Base-by-base conservation (phyloP, 2,797 vertebrate species). In the Muraenolepis orangiensis region DNA sequence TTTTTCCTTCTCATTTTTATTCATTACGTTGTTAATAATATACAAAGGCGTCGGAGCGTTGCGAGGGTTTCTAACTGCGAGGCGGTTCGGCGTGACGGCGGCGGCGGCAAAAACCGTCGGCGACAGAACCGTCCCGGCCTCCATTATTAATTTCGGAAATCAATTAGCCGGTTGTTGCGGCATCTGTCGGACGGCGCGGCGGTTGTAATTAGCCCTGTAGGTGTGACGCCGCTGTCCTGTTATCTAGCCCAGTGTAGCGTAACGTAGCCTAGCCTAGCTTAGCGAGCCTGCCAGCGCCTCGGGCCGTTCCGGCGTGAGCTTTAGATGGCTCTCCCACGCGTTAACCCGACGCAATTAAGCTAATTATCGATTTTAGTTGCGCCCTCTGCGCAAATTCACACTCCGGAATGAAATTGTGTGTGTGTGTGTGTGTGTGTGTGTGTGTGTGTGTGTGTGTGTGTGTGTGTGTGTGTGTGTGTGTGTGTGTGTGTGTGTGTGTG, bases 91-190 rank as follows among this genome's bases (percentile, higher is more conserved):
- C 70, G 32, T 80, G 80, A 81, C 79, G 38, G 79, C 38, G 68
- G 70, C 78, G 80, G 80, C 79, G 38, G 79, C 38, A 66, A 69
- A 78, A 73, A 74, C 28, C 74, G 31, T 75, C 66, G 76, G 78
- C 42, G 20, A 71, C 68, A 61, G 77, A 87, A 88, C 87, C 70
- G 86, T 89, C 84, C 88, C 76, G 76, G 74, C 73, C 82, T 75
- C 73, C 77, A 80, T 90, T 91, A 90, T 91, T 91, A 90, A 92
- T 91, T 86, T 79, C 40, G 78, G 82, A 85, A 91, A 93, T 93
- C 89, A 91, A 90, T 93, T 91, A 87, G 80, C 74, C 86, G 16
- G 80, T 81, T 77, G 82, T 85, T 51, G 74, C 78, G 78, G 86
- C 85, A 78, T 86, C 80, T 85, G 81, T 73, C 84, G 91, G 89